These are phyloP conservation scores for Coremacera marginata DNA, from an alignment of 2,888 invertebrate genomes.

Conservation along the genomic window DNA sequence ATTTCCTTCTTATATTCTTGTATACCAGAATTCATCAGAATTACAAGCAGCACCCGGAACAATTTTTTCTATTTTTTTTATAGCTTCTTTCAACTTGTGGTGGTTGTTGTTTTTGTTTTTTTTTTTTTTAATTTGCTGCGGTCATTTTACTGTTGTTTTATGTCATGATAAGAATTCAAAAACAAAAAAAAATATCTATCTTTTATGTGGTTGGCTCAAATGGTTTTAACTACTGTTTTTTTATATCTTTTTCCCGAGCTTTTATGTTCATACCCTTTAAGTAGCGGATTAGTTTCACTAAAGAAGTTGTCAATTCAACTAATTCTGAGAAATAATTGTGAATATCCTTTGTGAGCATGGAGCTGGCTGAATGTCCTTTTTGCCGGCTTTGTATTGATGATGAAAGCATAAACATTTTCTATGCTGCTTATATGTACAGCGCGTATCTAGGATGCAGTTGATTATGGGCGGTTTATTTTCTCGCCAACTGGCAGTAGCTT, in stretches of 20 bases:
- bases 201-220: background rate
- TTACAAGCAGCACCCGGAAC: background rate
- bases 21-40: background rate
- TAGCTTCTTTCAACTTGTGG: background rate
- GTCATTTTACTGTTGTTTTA: background rate
- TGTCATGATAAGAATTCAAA: background rate
- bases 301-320: conserved; percentile 2
- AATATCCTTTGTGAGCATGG: background rate
- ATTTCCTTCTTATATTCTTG: conserved; percentile 1
- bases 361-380: background rate
- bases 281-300: background rate
- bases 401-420: no score
- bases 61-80: no score
- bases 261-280: background rate
- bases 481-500: conserved; percentile 10
- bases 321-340: background rate
- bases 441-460: background rate
- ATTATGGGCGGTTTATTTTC: conserved; percentile 4
- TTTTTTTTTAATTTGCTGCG: background rate
- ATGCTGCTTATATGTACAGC: no score
- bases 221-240: background rate
- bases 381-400: no score
- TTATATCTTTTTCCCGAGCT: background rate
- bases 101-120: no score
- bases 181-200: no score